phyloP scores from a whole-genome alignment of 1,140 invertebrate species.

The Danaus plexippus region DNA sequence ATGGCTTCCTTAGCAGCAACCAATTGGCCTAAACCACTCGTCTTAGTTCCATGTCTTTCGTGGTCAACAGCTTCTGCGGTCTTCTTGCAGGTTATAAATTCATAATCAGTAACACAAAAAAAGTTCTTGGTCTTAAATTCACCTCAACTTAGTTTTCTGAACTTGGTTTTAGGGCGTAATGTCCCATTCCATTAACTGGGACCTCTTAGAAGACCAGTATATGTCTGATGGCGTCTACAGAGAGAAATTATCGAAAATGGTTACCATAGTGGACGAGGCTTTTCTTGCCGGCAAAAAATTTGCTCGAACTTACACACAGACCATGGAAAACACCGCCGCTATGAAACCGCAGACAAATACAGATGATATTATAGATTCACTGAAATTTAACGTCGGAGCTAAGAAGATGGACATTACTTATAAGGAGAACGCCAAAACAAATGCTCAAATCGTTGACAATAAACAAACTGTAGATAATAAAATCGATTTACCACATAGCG shows the following conservation, averaged over 20 bases:
- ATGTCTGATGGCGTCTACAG: constrained; percentile 85
- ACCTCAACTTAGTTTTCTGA: neutral
- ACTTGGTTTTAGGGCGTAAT: constrained; percentile 84
- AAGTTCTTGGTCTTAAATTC: neutral
- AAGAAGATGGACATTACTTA: constrained; percentile 48
- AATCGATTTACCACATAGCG: constrained; percentile 27
- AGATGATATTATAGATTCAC: constrained; percentile 23
- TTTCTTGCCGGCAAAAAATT: constrained; percentile 86
- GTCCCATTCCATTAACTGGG: constrained; percentile 95
- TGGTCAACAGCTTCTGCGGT: constrained; percentile 97
- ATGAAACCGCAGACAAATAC: constrained; percentile 1
- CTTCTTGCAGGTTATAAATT: constrained; percentile 86
- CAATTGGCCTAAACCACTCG: constrained; percentile 94
- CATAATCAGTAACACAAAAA: neutral
- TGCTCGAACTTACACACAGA: constrained; percentile 78
- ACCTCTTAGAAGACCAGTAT: constrained; percentile 90
- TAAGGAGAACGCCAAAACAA: constrained; percentile 32
- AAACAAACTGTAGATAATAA: constrained; percentile 25
- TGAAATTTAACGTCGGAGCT: constrained; percentile 18
- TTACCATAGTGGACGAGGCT: constrained; percentile 79
- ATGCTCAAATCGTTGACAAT: constrained; percentile 9
- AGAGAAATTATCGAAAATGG: constrained; percentile 88
- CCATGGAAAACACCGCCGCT: constrained; percentile 16
- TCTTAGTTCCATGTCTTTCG: constrained; percentile 94
- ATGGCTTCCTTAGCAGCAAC: constrained; percentile 97